Conservation (phyloP, 2,113 vertebrate genomes). For the Euleptes europaea region DNA sequence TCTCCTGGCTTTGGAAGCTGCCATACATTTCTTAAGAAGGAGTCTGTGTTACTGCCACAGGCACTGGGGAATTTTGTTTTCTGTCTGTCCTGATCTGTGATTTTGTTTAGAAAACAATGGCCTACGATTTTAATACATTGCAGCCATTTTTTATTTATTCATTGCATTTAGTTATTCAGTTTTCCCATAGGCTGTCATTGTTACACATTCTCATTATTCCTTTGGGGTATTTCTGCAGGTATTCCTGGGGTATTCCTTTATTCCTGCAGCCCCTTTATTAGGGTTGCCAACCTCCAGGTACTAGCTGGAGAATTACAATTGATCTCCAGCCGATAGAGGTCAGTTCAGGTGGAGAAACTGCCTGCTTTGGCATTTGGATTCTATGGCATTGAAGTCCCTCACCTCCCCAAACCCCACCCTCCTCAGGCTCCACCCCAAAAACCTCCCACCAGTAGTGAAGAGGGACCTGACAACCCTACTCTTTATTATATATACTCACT, state of each 20-base stretch:
- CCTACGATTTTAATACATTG: background rate
- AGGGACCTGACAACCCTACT: too few relatives aligned
- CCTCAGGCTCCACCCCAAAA: too few relatives aligned
- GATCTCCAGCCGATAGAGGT: too few relatives aligned
- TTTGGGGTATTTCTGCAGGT: too few relatives aligned
- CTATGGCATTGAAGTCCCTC: too few relatives aligned
- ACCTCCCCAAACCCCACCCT: too few relatives aligned
- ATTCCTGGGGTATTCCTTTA: too few relatives aligned
- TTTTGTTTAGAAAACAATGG: background rate
- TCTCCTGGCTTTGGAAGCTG: background rate
- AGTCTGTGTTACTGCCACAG: background rate
- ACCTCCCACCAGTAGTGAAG: too few relatives aligned
- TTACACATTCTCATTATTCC: background rate
- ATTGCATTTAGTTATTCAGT: background rate
- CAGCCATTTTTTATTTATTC: background rate
- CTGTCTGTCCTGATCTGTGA: background rate
- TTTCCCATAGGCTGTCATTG: background rate
- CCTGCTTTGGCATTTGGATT: too few relatives aligned
- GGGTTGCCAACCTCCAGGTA: too few relatives aligned
- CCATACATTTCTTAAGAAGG: background rate
- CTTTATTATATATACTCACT: background rate
- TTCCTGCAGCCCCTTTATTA: background rate
- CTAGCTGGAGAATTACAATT: too few relatives aligned
- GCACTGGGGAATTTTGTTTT: background rate
- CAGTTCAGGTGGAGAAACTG: too few relatives aligned